Base-by-base conservation (phyloP, 2,113 vertebrate genomes). In the Odocoileus virginianus region DNA sequence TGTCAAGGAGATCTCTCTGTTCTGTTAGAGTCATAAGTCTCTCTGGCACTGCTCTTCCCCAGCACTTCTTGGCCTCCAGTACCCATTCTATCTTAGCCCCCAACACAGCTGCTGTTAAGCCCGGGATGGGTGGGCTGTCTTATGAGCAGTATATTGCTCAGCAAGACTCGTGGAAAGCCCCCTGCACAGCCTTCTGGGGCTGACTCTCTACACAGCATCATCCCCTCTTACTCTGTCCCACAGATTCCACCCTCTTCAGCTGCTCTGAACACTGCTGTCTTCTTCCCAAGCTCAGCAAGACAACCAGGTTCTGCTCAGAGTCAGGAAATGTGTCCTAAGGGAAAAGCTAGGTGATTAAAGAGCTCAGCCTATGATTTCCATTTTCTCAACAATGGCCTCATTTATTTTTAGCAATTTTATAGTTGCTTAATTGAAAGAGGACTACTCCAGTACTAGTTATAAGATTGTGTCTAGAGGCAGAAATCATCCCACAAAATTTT, bases 401-500 rank as follows among this genome's bases (percentile, higher is more conserved):
- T 81, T 36, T 54, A 91, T 91, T 90, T 84, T 93, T 10, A 95
- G 79, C 25, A 64, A 43, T 60, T 96, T 89, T 74, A 83, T 33
- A 33, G 57, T 47, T 90, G 16, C 52, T 61, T 92, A 79, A 54
- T 67, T 55, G 36, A 60, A 87, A 60, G 50, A 94, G 17, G 45
- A 71, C 28, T 57, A 52, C 74, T 71, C 6, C 45, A 87, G 52
- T 71, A 50, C 33, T 52, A 61, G 85, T 47, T 92, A 45, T 36
- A 60, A 83, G 90, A 83, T 54, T 88, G 47, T 84, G 82, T 67
- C 92, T 93, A 28, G 81, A 91, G 97, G 93, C 61, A 91, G 87
- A 91, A 90, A 71, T 45, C 23, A 83, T 54, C 57, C 57, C 61
- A 60, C 81, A 93, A 96, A 85, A 54, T 84, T 55, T 82, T 97